Conservation (phyloP, 2,797 vertebrate species). For the Gastrophryne carolinensis region DNA sequence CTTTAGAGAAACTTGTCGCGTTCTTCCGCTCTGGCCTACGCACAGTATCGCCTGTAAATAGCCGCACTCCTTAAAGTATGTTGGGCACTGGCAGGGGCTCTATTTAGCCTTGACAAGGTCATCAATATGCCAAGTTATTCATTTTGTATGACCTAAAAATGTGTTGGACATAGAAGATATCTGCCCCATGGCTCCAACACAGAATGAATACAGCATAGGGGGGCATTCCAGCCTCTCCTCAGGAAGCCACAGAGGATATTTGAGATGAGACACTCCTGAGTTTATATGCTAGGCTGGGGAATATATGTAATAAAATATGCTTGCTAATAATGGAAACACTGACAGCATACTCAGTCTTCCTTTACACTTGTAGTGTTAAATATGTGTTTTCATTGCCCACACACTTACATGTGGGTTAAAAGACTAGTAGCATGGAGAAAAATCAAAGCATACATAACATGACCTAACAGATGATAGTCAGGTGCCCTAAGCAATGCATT, state of each 20-base stretch:
- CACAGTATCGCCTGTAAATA: constrained; percentile 1
- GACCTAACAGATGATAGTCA: too few species aligned
- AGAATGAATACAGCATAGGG: constrained; percentile 19
- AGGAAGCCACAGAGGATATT: constrained; percentile 11
- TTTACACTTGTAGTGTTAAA: not conserved
- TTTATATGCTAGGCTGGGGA: constrained; percentile 10
- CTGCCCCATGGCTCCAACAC: constrained; percentile 4
- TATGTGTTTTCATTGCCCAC: not conserved
- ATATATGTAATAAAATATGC: constrained; percentile 40
- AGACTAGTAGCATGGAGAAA: not conserved
- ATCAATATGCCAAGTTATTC: constrained; percentile 13
- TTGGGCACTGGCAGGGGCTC: not conserved
- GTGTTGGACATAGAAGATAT: constrained; percentile 27
- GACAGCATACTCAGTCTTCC: constrained; percentile 22
- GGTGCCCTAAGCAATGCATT: too few species aligned
- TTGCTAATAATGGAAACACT: constrained; percentile 7
- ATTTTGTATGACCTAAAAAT: constrained; percentile 30
- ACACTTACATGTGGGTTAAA: not conserved
- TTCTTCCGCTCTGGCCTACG: not conserved
- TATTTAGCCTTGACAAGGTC: constrained; percentile 37
- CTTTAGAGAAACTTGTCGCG: constrained; percentile 6
- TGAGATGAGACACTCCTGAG: constrained; percentile 7
- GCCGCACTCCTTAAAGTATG: not conserved
- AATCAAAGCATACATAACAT: too few species aligned
- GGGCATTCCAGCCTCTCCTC: not conserved